Evolutionary conservation across 2,113 vertebrate species (phyloP).

Genomic region (Ceyx cyanopectus): DNA sequence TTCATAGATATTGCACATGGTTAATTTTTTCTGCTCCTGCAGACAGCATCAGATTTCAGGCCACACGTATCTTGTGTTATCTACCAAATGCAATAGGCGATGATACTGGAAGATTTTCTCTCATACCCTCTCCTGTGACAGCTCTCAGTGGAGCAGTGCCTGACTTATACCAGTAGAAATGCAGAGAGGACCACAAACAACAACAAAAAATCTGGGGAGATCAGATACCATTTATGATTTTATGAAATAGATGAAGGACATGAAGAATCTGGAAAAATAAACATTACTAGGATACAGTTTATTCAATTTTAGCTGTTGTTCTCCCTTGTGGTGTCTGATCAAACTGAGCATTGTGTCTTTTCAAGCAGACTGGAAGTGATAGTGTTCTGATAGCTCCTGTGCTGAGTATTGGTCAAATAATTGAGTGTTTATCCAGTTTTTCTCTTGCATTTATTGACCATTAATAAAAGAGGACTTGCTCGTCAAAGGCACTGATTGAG

Average conservation of each 20-base stretch:
- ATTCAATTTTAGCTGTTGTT: background rate
- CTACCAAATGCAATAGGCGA: rapidly evolving
- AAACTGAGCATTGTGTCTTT: background rate
- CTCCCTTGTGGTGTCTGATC: background rate
- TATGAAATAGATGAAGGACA: background rate
- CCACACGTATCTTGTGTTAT: rapidly evolving
- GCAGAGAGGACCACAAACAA: background rate
- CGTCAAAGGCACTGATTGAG: constrained; percentile 8
- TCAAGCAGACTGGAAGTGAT: background rate
- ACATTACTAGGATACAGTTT: background rate
- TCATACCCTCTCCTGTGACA: rapidly evolving
- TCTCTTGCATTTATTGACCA: constrained; percentile 1
- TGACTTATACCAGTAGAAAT: background rate
- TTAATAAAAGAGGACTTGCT: constrained; percentile 38
- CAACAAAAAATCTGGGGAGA: background rate
- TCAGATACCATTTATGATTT: background rate
- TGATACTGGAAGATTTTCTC: rapidly evolving
- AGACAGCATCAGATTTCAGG: background rate
- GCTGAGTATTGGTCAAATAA: background rate
- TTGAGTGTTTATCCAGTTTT: background rate
- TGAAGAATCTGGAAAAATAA: background rate
- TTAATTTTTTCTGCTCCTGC: background rate
- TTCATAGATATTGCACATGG: background rate
- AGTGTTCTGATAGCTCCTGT: background rate
- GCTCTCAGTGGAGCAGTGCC: background rate